Evolutionary conservation across 2,797 vertebrate genomes (phyloP).

Genomic region (Odontamblyopus lacepedii): DNA sequence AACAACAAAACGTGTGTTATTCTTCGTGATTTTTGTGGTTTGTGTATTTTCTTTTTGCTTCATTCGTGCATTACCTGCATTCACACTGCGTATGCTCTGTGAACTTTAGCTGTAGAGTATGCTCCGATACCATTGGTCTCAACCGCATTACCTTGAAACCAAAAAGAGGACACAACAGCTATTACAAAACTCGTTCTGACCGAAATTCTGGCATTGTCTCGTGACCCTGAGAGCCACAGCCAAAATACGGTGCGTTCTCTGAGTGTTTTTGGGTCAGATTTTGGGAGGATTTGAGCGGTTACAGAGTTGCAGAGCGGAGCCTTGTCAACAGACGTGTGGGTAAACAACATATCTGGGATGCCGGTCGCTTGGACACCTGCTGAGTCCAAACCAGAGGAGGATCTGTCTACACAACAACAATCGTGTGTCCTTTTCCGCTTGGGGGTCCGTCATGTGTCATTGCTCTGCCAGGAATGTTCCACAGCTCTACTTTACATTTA

Average conservation of each 20-base stretch:
- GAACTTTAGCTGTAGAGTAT: constrained; percentile 85
- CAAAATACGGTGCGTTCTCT: not conserved
- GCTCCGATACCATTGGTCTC: constrained; percentile 79
- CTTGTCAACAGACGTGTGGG: constrained; percentile 34
- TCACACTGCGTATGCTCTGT: constrained; percentile 89
- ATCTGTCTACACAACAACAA: not conserved
- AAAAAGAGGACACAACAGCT: constrained; percentile 55
- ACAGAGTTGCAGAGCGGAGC: not conserved
- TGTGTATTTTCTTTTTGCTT: not conserved
- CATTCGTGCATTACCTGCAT: constrained; percentile 85
- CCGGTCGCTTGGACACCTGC: constrained; percentile 24
- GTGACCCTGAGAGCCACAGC: constrained; percentile 1
- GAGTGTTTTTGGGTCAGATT: not conserved
- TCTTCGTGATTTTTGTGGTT: constrained; percentile 5
- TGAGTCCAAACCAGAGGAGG: not conserved
- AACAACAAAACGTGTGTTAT: not conserved
- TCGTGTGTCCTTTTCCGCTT: not conserved
- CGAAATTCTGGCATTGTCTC: not conserved
- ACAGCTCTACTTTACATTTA: no score
- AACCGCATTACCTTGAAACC: constrained; percentile 83
- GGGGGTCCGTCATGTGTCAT: no score
- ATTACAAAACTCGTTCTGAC: not conserved
- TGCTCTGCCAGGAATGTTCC: no score
- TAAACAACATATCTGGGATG: constrained; percentile 63
- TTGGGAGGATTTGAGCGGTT: not conserved